These are phyloP conservation scores for Ceratotherium simum DNA, from an alignment of 2,113 vertebrate species.

Conservation along the genomic window DNA sequence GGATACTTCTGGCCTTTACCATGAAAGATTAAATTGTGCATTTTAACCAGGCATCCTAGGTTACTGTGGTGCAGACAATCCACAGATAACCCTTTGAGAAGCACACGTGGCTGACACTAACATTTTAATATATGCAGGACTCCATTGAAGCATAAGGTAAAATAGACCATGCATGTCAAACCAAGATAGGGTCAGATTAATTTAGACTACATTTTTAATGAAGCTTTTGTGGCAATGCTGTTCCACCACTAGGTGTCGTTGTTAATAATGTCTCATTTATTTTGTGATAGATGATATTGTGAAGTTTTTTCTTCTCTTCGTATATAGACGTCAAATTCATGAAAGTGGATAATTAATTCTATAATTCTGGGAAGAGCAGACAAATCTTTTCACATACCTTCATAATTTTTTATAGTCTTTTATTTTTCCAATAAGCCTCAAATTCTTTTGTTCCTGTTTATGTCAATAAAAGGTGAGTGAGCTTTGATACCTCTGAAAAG, in stretches of 20 bases:
- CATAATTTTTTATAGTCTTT: neutral
- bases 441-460: slow-evolving; percentile 2
- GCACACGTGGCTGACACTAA: neutral
- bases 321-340: slow-evolving; percentile 18
- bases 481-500: slow-evolving; percentile 10
- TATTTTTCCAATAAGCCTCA: slow-evolving; percentile 40
- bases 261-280: slow-evolving; percentile 46
- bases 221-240: neutral
- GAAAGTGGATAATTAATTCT: slow-evolving; percentile 23
- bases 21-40: neutral
- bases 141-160: neutral
- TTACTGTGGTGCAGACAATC: neutral
- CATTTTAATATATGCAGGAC: neutral
- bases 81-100: neutral
- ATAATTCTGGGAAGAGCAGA: neutral
- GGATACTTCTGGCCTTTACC: neutral
- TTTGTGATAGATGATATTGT: neutral
- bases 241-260: slow-evolving; percentile 55
- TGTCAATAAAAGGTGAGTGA: neutral
- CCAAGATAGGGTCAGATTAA: slow-evolving; percentile 37
- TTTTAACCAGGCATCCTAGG: neutral
- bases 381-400: neutral
- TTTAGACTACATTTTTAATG: slow-evolving; percentile 21
- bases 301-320: slow-evolving; percentile 11
- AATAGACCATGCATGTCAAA: slow-evolving; percentile 2